A percentile compares a stretch with the other conserved stretches of the same genome.
Conservation (phyloP, 2,888 invertebrate genomes). For the Autographa pulchrina region DNA sequence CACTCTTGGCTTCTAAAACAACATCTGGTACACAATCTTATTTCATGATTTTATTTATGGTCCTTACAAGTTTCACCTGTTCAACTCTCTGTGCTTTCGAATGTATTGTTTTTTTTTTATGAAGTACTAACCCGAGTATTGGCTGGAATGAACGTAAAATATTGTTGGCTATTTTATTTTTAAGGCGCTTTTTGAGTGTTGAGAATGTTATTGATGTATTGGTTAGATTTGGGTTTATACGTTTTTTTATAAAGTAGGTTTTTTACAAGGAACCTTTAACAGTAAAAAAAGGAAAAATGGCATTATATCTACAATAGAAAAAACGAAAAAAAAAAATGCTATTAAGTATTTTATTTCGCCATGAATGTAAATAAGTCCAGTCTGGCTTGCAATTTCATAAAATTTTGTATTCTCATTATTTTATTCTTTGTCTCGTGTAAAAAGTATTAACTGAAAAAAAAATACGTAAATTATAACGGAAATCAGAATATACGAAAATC, state of each 20-base stretch:
- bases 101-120: slow-evolving; percentile 30
- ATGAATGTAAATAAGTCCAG: too few relatives aligned
- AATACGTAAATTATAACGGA: too few relatives aligned
- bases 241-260: background rate
- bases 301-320: too few relatives aligned
- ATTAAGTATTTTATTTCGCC: too few relatives aligned
- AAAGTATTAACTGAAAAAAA: too few relatives aligned
- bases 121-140: slow-evolving; percentile 20
- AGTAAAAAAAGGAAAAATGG: too few relatives aligned
- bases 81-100: slow-evolving; percentile 42
- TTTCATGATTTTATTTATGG: slow-evolving; percentile 67
- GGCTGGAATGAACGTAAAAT: slow-evolving; percentile 25
- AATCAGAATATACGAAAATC: too few relatives aligned
- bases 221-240: background rate
- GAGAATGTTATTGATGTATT: background rate
- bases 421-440: too few relatives aligned
- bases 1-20: slow-evolving; percentile 58
- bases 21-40: slow-evolving; percentile 69
- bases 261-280: too few relatives aligned
- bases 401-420: too few relatives aligned
- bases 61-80: slow-evolving; percentile 65
- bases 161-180: slow-evolving; percentile 2
- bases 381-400: too few relatives aligned
- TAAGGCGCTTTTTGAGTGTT: background rate
- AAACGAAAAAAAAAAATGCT: too few relatives aligned